Evolutionary conservation across 2,888 invertebrate genomes (phyloP).

Genomic region (Drosophila paranaensis): DNA sequence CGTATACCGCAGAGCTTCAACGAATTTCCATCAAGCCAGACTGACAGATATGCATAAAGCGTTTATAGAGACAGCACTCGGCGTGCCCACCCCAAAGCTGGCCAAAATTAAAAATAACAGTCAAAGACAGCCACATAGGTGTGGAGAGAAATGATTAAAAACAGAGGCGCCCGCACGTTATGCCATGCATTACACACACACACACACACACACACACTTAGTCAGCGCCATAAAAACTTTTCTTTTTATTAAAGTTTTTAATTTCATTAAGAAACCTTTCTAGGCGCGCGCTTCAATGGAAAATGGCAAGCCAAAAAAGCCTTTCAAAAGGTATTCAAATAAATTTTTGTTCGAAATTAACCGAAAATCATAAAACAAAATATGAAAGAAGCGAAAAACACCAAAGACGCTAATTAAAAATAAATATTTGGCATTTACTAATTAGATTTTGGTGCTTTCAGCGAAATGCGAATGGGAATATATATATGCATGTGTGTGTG

Average conservation of each 20-base stretch:
- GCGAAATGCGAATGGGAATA: not conserved
- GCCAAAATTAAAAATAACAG: not conserved
- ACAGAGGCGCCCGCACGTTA: not conserved
- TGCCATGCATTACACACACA: not conserved
- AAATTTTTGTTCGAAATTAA: not conserved
- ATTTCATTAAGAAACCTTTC: slow-evolving; percentile 7
- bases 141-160: not conserved
- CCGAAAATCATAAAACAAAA: not conserved
- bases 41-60: not conserved
- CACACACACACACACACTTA: no score
- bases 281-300: not conserved
- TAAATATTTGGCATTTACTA: slow-evolving; percentile 3
- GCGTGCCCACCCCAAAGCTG: not conserved
- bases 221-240: slow-evolving; percentile 5
- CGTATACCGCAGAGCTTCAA: no score
- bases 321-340: not conserved
- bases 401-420: slow-evolving; percentile 1
- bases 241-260: slow-evolving; percentile 9
- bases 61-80: no score
- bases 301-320: not conserved
- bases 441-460: not conserved
- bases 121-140: not conserved
- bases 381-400: not conserved
- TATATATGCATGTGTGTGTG: not conserved
- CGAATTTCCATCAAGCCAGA: no score